A percentile compares a stretch with the other conserved stretches of the same genome.
Conservation (phyloP, 2,888 invertebrate genomes). For the Pantelozetes paolii region DNA sequence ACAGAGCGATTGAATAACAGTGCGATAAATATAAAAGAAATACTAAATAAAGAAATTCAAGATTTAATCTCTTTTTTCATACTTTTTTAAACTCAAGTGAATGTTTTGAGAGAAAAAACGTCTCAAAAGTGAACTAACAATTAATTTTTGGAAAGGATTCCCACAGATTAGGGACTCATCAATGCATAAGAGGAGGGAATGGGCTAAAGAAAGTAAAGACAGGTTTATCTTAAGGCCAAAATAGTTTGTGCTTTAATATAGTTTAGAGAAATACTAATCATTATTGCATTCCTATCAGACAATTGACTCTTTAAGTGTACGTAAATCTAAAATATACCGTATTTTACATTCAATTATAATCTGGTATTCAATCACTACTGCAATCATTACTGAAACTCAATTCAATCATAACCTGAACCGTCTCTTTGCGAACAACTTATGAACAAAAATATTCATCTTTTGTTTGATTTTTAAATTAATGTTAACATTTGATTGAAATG, state of each 20-base stretch:
- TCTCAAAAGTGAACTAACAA: constrained; percentile 5
- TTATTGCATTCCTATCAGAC: constrained; percentile 35
- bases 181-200: constrained; percentile 1
- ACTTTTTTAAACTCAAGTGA: neutral
- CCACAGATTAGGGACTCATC: constrained; percentile 30
- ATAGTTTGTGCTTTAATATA: constrained; percentile 12
- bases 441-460: neutral
- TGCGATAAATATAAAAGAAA: neutral
- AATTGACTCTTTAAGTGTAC: constrained; percentile 27
- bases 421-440: neutral
- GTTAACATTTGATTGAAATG: neutral
- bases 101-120: neutral
- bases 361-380: constrained; percentile 15
- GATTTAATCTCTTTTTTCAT: constrained; percentile 26
- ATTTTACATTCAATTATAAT: neutral
- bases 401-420: neutral
- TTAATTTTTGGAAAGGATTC: constrained; percentile 33
- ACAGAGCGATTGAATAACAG: neutral
- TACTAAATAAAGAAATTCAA: neutral
- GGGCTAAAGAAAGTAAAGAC: constrained; percentile 22
- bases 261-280: constrained; percentile 1
- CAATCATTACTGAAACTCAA: no score
- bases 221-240: constrained; percentile 33
- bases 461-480: neutral
- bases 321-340: neutral